Evolutionary conservation across 2,113 vertebrate genomes (phyloP), one percentile per base, ranked within the genome.

Genomic region (Columba janthina): DNA sequence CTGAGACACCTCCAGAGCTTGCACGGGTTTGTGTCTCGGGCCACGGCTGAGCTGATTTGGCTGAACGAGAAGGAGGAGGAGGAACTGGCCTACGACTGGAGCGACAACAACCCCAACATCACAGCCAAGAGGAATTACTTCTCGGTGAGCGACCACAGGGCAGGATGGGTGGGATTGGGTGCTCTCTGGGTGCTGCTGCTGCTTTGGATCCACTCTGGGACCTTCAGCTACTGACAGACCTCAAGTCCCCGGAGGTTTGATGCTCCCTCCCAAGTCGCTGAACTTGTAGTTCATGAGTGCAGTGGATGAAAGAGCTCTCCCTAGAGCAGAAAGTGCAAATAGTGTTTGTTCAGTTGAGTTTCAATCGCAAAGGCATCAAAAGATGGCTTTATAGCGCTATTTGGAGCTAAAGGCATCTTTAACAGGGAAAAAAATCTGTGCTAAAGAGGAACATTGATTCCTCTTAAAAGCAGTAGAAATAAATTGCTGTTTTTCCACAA

Each of bases 41-140:
- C 99, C 96, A 99, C 99, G 1, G 98, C 99, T 31, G 99, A 99
- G 96, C 98, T 99, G 89, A 99, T 99, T 89, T 99, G 99, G 99
- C 98, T 99, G 92, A 99, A 99, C 32, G 99, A 99, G 98, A 98
- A 98, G 92, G 99, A 99, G 97, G 99, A 99, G 96, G 99, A 99
- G 95, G 99, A 99, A 58, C 98, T 99, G 70, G 99, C 99, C 65
- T 99, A 98, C 17, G 99, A 99, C 97, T 99, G 99, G 99, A 99
- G 99, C 31, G 98, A 99, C 95, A 98, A 84, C 95, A 99, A 99
- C 97, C 94, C 98, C 48, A 98, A 98, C 96, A 98, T 99, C 73
- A 97, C 97, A 48, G 97, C 98, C 95, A 99, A 99, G 97, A 99
- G 89, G 94, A 98, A 98, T 61, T 98, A 99, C 65, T 99, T 99